Evolutionary conservation across 2,888 invertebrate genomes (phyloP), one percentile per base, ranked within the genome.

Genomic region (Stomorhina lunata): DNA sequence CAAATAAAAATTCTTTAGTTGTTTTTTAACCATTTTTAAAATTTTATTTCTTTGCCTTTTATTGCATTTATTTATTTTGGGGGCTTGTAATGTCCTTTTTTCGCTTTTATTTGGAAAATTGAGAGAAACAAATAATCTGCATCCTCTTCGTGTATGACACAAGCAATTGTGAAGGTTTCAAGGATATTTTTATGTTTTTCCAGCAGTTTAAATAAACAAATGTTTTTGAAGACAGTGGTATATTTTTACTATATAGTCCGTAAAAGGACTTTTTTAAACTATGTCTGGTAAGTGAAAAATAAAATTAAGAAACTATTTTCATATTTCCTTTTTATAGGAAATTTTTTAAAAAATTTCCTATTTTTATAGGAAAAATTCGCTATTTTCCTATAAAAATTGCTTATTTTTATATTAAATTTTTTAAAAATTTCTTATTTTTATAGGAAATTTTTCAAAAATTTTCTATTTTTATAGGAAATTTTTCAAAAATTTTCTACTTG

Each of bases 81-180:
- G 20, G 53, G 43, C 20, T 25, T 77, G 40, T 43, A 53, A 55
- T 77, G 61, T 63, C 50, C 50, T 69, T 61, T 50, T 53, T 61
- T 61, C 55, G 55, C 9, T 65, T 32, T 53, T 27, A 55, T 48
- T 59, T 20, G 5, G 12, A 53, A 34, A 37, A 45, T 32, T 25
- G 25, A 5, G 45, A 43, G 10, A 29, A 32, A 32, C 4, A 37
- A 27, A 17, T 15, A 48, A 34, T 34, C 17, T 15, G 17, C 6
- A 17, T 72, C 48, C 15, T 59, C 45, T 59, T 59, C 12, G 29
- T 27, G 53, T 45, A 57, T 57, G 57, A 57, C 22, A 45, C 20
- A 55, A 59, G 10, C 45, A n/a, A 43, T 32, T 32, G 45, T 43
- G 20, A 4, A 57, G 4, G 20, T 29, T 55, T n/a, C 20, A 15